These are phyloP conservation scores for Crocuta crocuta DNA, from an alignment of 2,113 vertebrate genomes.

Conservation along the genomic window DNA sequence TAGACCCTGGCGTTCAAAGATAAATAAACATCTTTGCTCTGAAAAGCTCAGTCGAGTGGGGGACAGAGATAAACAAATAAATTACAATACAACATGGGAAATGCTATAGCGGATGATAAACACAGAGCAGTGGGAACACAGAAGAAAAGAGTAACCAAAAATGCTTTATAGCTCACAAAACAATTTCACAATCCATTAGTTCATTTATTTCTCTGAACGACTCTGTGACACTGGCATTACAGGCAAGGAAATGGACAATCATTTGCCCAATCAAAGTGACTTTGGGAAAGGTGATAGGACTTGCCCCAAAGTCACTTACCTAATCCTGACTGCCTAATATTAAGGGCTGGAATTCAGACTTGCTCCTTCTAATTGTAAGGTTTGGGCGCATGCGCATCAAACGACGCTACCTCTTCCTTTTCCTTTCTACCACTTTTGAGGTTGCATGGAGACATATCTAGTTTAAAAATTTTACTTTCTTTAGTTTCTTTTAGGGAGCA, in stretches of 20 bases:
- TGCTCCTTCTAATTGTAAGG: conserved; percentile 36
- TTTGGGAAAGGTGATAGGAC: not conserved
- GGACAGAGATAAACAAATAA: conserved; percentile 60
- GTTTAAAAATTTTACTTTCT: conserved; percentile 23
- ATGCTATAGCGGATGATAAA: not conserved
- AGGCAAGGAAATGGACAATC: conserved; percentile 44
- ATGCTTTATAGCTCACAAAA: conserved; percentile 40
- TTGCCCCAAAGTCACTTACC: not conserved
- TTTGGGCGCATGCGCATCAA: not conserved
- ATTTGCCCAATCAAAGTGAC: not conserved
- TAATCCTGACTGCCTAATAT: conserved; percentile 32
- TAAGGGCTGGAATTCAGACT: conserved; percentile 8
- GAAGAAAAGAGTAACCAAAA: conserved; percentile 9
- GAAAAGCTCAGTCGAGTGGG: conserved; percentile 13
- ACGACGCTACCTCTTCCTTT: not conserved
- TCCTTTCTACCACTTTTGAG: not conserved
- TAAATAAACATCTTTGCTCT: conserved; percentile 52
- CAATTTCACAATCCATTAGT: conserved; percentile 53
- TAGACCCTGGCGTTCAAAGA: conserved; percentile 18
- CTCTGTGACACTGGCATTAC: not conserved
- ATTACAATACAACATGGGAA: conserved; percentile 42
- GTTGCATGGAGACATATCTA: not conserved
- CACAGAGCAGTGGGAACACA: not conserved
- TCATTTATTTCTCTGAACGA: conserved; percentile 60
- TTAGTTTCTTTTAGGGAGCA: not conserved